These are phyloP conservation scores for Ips typographus DNA, from an alignment of 1,140 invertebrate genomes.

Conservation along the genomic window DNA sequence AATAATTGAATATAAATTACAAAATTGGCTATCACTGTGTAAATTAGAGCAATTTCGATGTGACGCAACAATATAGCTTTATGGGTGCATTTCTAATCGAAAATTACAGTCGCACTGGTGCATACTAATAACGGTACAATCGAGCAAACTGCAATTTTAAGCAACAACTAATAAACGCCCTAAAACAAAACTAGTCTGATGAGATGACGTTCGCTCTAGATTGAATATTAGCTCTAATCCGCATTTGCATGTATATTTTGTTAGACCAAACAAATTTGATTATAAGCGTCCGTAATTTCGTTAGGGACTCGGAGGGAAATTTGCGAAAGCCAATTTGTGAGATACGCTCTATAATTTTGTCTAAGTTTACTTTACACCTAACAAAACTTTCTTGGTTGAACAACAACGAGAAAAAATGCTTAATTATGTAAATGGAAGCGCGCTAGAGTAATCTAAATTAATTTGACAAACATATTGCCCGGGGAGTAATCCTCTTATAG, in stretches of 20 bases:
- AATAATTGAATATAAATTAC: too few relatives aligned
- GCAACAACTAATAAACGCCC: too few relatives aligned
- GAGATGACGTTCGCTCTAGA: too few relatives aligned
- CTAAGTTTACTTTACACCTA: conserved; percentile 6
- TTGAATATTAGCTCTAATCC: conserved; percentile 13
- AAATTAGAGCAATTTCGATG: too few relatives aligned
- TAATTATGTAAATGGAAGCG: too few relatives aligned
- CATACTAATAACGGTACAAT: too few relatives aligned
- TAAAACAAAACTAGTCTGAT: too few relatives aligned
- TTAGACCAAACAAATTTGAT: conserved; percentile 30
- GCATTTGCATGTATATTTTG: conserved; percentile 29
- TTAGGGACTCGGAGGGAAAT: conserved; percentile 17
- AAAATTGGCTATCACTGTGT: too few relatives aligned
- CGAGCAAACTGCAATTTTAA: too few relatives aligned
- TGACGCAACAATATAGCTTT: too few relatives aligned
- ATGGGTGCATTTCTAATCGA: too few relatives aligned
- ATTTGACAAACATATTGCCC: neutral
- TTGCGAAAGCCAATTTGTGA: conserved; percentile 17
- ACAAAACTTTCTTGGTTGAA: neutral
- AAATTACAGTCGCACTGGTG: too few relatives aligned
- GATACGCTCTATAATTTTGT: conserved; percentile 13
- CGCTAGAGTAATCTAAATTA: neutral
- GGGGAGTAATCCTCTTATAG: neutral
- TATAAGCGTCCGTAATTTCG: conserved; percentile 28
- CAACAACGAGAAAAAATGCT: neutral